Conservation (phyloP, 2,888 invertebrate species). For the Encarsia formosa region DNA sequence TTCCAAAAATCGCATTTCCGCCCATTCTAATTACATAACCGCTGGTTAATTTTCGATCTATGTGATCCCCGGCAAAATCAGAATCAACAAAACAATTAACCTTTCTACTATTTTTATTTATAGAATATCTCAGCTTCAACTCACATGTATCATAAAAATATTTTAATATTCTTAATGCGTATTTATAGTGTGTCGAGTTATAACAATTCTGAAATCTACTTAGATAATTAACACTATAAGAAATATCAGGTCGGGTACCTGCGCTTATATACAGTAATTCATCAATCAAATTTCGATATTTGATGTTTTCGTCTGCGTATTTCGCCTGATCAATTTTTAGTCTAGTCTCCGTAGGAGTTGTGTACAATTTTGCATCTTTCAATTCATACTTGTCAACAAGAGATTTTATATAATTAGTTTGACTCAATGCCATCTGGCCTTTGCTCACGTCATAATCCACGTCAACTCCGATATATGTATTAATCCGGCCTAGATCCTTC, state of each 20-base stretch:
- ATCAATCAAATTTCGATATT: constrained; percentile 14
- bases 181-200: too few relatives aligned
- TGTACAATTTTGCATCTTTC: constrained; percentile 9
- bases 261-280: constrained; percentile 13
- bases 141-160: too few relatives aligned
- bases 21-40: constrained; percentile 8
- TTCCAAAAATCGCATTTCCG: constrained; percentile 1
- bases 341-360: constrained; percentile 9
- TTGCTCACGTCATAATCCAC: constrained; percentile 2
- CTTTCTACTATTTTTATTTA: not conserved
- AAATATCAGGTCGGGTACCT: constrained; percentile 8
- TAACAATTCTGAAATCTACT: constrained; percentile 16
- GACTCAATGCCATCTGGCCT: constrained; percentile 1
- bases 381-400: constrained; percentile 4
- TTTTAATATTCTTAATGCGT: too few relatives aligned
- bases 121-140: too few relatives aligned
- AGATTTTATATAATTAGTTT: constrained; percentile 8
- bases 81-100: constrained; percentile 2
- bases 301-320: constrained; percentile 41
- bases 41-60: not conserved
- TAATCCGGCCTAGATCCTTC: constrained; percentile 8
- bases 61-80: constrained; percentile 2
- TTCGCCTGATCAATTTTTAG: constrained; percentile 45
- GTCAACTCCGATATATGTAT: constrained; percentile 4
- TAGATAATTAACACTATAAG: too few relatives aligned